A percentile compares a stretch with the other conserved stretches of the same genome.
These are phyloP conservation scores for Xiphorhynchus elegans DNA, from an alignment of 2,113 vertebrate genomes.

Conservation along the genomic window DNA sequence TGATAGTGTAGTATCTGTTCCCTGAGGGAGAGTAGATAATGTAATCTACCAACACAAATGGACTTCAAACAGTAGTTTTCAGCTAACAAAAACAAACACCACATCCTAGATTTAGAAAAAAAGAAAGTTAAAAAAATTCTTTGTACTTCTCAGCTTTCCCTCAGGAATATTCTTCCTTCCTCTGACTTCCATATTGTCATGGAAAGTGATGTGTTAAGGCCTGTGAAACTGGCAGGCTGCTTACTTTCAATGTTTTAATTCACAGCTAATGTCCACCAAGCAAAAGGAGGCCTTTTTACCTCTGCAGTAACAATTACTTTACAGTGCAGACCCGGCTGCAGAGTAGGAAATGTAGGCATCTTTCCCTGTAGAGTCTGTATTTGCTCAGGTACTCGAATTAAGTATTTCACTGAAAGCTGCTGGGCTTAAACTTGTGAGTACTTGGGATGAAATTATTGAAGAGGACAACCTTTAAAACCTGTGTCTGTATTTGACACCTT, in stretches of 20 bases:
- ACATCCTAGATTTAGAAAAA: background rate
- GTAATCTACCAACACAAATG: constrained; percentile 55
- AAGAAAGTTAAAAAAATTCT: background rate
- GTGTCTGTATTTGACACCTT: background rate
- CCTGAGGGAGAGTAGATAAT: constrained; percentile 65
- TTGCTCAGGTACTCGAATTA: constrained; percentile 13
- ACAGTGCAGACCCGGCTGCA: background rate
- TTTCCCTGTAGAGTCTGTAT: background rate
- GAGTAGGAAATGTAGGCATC: background rate
- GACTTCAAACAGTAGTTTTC: constrained; percentile 65
- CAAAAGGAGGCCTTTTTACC: constrained; percentile 9
- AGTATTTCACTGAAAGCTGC: background rate
- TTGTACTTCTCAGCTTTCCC: constrained; percentile 60
- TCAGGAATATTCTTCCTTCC: constrained; percentile 65
- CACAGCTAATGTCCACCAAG: background rate
- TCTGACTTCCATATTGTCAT: constrained; percentile 41
- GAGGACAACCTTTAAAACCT: background rate
- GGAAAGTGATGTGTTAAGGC: background rate
- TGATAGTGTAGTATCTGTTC: constrained; percentile 60
- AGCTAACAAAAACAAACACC: constrained; percentile 62
- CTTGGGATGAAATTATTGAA: background rate
- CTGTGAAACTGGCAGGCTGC: constrained; percentile 25
- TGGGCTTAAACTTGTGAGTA: background rate
- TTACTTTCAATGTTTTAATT: constrained; percentile 33
- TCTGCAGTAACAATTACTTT: background rate